These are phyloP conservation scores for Myoxocephalus aenaeus DNA, from an alignment of 2,797 vertebrate species.

Conservation along the genomic window DNA sequence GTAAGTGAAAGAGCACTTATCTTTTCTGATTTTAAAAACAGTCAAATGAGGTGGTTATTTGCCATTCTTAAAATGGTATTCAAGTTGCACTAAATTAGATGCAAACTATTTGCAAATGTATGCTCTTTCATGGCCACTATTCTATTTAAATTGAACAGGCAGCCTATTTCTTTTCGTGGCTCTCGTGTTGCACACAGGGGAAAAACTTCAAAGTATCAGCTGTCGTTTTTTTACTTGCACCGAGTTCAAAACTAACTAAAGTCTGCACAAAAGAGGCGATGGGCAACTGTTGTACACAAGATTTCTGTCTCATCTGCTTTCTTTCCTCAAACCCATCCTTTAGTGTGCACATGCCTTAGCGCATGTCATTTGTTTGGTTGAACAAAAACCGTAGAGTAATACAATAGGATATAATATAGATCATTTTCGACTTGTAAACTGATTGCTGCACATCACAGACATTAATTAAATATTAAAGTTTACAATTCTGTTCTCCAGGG, in stretches of 20 bases:
- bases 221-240: constrained; percentile 47
- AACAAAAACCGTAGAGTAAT: not conserved
- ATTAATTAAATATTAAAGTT: not conserved
- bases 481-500: not conserved
- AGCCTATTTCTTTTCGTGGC: constrained; percentile 34
- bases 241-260: constrained; percentile 60
- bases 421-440: not conserved
- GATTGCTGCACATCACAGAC: not conserved
- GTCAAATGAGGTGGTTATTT: constrained; percentile 48
- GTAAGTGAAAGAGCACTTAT: constrained; percentile 37
- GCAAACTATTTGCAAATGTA: constrained; percentile 79
- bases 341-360: not conserved
- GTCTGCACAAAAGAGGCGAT: constrained; percentile 55
- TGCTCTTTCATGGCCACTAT: constrained; percentile 66
- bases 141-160: constrained; percentile 71
- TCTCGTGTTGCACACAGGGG: constrained; percentile 53
- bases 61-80: constrained; percentile 53
- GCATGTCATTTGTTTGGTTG: not conserved
- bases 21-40: constrained; percentile 36
- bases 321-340: constrained; percentile 6
- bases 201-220: constrained; percentile 73
- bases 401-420: not conserved
- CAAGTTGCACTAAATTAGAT: constrained; percentile 65
- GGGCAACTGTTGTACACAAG: constrained; percentile 11
- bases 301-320: constrained; percentile 28